Evolutionary conservation across 2,113 vertebrate genomes (phyloP).

Genomic region (Cynopterus brachyotis): DNA sequence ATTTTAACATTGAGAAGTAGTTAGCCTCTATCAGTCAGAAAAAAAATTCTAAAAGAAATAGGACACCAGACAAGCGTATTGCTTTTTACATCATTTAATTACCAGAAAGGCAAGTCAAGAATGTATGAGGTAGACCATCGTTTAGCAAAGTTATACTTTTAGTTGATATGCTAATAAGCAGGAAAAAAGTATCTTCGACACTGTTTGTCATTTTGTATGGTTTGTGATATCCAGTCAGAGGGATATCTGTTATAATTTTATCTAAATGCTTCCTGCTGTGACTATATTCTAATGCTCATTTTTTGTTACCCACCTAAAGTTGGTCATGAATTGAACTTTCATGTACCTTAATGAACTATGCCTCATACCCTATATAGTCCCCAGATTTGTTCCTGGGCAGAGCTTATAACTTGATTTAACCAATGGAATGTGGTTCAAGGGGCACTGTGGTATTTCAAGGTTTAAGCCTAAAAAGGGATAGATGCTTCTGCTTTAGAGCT

Average conservation of each 20-base stretch:
- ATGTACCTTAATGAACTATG: neutral
- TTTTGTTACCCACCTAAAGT: neutral
- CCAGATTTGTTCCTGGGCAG: neutral
- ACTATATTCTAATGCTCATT: neutral
- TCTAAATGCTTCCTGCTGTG: neutral
- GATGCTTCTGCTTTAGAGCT: neutral
- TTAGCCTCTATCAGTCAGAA: neutral
- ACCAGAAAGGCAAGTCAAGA: neutral
- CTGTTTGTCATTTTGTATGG: neutral
- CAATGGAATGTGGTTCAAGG: neutral
- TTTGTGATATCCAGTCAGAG: neutral
- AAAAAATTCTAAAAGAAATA: conserved; percentile 12
- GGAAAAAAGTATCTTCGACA: neutral
- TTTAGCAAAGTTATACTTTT: neutral
- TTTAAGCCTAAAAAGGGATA: neutral
- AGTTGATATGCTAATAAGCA: neutral
- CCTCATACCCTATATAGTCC: neutral
- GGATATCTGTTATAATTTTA: neutral
- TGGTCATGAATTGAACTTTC: neutral
- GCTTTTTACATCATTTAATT: neutral
- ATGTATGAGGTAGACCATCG: neutral
- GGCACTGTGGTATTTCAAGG: neutral
- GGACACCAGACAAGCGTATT: neutral
- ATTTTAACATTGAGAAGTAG: neutral
- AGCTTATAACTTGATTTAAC: neutral